These are phyloP conservation scores for Apis florea DNA, from an alignment of 1,140 invertebrate genomes.

Conservation along the genomic window DNA sequence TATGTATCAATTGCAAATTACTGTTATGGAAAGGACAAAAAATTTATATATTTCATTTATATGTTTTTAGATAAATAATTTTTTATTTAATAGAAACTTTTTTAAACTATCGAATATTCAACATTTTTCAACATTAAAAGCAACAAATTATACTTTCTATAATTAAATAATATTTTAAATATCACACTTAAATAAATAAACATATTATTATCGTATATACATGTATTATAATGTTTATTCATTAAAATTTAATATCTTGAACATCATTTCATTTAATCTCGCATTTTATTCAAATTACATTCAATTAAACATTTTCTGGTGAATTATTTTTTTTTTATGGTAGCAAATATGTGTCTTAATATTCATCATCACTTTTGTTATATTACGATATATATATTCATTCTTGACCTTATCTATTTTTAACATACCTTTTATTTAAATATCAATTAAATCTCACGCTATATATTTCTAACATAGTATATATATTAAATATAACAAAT, in stretches of 20 bases:
- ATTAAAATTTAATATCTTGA: neutral
- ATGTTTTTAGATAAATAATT: neutral
- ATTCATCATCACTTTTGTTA: constrained; percentile 39
- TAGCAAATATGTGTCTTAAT: neutral
- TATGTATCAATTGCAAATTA: neutral
- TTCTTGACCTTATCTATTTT: constrained; percentile 49
- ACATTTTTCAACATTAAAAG: neutral
- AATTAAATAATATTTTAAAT: too few species aligned
- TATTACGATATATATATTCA: constrained; percentile 39
- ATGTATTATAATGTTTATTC: neutral
- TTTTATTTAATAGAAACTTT: neutral
- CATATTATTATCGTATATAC: too few species aligned
- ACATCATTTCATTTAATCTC: neutral
- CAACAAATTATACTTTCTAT: neutral
- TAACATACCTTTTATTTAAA: constrained; percentile 18
- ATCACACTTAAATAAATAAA: too few species aligned
- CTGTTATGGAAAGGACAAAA: neutral
- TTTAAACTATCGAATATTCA: neutral
- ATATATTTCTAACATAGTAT: too few species aligned
- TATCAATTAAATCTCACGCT: constrained; percentile 17
- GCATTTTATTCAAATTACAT: neutral
- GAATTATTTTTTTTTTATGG: constrained; percentile 20
- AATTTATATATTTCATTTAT: neutral
- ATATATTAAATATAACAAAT: too few species aligned
- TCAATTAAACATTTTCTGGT: neutral